These are phyloP conservation scores for Danio jaintianensis DNA, from an alignment of 2,797 vertebrate genomes.

Conservation along the genomic window DNA sequence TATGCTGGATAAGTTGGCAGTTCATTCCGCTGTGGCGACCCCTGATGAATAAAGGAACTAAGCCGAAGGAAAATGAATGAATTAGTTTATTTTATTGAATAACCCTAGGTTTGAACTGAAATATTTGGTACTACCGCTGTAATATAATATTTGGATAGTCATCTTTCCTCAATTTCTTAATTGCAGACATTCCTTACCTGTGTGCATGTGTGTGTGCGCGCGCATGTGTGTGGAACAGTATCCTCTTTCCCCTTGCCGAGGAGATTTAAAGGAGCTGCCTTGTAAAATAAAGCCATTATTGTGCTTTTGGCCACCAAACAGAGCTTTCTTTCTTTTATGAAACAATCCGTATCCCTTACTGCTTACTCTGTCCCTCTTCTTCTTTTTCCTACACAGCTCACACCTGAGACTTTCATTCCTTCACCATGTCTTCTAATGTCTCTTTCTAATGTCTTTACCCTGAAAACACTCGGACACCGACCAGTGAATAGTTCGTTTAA, in stretches of 20 bases:
- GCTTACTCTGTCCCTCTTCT: conserved; percentile 62
- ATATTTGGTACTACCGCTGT: neutral
- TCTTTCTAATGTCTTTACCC: conserved; percentile 20
- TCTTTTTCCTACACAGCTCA: conserved; percentile 61
- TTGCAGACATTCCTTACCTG: conserved; percentile 77
- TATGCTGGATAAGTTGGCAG: too few relatives aligned
- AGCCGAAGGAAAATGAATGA: too few relatives aligned
- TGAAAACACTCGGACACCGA: conserved; percentile 43
- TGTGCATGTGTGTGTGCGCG: conserved; percentile 58
- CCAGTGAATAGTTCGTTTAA: conserved; percentile 15
- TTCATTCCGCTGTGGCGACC: too few relatives aligned
- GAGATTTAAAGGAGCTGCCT: conserved; percentile 75
- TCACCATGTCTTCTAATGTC: conserved; percentile 60
- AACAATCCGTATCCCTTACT: conserved; percentile 71
- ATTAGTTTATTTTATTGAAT: too few relatives aligned
- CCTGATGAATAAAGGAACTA: too few relatives aligned
- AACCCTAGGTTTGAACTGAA: neutral
- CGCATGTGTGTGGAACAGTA: conserved; percentile 70
- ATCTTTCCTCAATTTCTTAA: conserved; percentile 78
- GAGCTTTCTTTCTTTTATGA: conserved; percentile 78
- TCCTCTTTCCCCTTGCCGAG: conserved; percentile 67
- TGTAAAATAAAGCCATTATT: conserved; percentile 80
- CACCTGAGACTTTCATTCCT: conserved; percentile 53
- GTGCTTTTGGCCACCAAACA: conserved; percentile 78
- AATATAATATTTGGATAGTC: conserved; percentile 65